These are phyloP conservation scores for Diplazon laetatorius DNA, from an alignment of 2,888 invertebrate genomes.

Conservation along the genomic window DNA sequence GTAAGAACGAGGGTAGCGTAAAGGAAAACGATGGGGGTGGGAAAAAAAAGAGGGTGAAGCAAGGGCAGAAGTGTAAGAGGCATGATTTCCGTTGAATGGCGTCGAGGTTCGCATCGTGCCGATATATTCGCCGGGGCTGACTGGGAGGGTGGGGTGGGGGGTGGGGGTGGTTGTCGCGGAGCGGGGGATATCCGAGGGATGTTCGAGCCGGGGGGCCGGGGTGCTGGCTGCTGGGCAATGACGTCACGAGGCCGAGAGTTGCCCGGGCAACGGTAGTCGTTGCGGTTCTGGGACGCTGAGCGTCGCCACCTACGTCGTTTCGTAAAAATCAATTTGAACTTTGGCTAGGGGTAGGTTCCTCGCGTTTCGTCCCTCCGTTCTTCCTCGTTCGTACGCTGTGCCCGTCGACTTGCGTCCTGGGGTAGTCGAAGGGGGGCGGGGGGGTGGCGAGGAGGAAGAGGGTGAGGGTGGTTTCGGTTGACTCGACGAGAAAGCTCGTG, in stretches of 20 bases:
- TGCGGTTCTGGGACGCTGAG: slow-evolving; percentile 76
- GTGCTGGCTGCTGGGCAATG: slow-evolving; percentile 68
- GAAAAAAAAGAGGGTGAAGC: too few species aligned
- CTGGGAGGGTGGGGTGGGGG: not conserved
- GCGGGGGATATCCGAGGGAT: slow-evolving; percentile 38
- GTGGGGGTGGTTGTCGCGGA: too few species aligned
- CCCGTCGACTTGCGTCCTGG: too few species aligned
- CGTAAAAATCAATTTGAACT: slow-evolving; percentile 82
- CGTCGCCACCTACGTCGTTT: slow-evolving; percentile 79
- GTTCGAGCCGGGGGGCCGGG: slow-evolving; percentile 54
- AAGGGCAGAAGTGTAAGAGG: slow-evolving; percentile 21
- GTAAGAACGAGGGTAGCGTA: slow-evolving; percentile 17
- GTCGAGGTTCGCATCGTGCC: slow-evolving; percentile 32
- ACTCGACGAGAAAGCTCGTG: slow-evolving; percentile 48
- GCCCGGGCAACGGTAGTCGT: slow-evolving; percentile 78
- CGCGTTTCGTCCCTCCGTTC: slow-evolving; percentile 50
- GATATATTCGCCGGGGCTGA: slow-evolving; percentile 13
- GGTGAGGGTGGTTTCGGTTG: slow-evolving; percentile 22
- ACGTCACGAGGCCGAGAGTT: slow-evolving; percentile 78
- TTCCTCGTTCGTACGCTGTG: slow-evolving; percentile 14
- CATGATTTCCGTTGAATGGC: slow-evolving; percentile 38
- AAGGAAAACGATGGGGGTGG: not conserved
- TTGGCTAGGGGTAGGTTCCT: slow-evolving; percentile 76
- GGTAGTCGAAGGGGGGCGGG: too few species aligned
- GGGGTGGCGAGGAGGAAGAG: too few species aligned